phyloP scores from a whole-genome alignment of 2,888 invertebrate species.

The Saturnia japonica region DNA sequence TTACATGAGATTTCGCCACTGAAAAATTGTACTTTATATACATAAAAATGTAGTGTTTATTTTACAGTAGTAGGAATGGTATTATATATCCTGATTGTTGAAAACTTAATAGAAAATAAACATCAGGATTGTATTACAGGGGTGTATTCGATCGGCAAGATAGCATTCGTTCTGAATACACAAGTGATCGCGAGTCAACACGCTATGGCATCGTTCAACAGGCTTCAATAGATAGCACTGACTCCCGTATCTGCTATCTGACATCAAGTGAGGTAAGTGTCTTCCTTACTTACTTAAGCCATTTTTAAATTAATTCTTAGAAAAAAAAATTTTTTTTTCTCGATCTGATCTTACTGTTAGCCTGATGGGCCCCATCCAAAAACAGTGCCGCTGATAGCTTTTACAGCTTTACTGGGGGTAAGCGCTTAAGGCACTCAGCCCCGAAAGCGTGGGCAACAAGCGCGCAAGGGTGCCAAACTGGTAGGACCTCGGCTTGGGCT shows the following conservation, averaged over 20 bases:
- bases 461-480: too few species aligned
- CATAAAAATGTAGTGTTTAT: neutral
- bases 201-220: conserved; percentile 95
- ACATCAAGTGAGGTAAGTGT: conserved; percentile 96
- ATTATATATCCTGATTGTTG: conserved; percentile 9
- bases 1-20: neutral
- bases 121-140: conserved; percentile 74
- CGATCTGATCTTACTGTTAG: too few species aligned
- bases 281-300: neutral
- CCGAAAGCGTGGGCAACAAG: too few species aligned
- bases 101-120: conserved; percentile 25
- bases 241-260: conserved; percentile 95
- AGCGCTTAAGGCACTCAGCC: too few species aligned
- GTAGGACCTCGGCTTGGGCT: too few species aligned
- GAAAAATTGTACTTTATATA: neutral
- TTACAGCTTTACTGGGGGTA: too few species aligned
- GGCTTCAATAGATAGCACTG: conserved; percentile 96
- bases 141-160: conserved; percentile 94
- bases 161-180: conserved; percentile 93
- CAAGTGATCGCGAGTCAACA: conserved; percentile 92
- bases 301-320: neutral
- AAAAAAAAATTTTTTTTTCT: neutral
- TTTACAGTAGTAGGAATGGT: neutral
- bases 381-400: too few species aligned
- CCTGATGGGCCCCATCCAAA: too few species aligned